Conservation (phyloP, 2,888 invertebrate species). For the Plebejus argus region DNA sequence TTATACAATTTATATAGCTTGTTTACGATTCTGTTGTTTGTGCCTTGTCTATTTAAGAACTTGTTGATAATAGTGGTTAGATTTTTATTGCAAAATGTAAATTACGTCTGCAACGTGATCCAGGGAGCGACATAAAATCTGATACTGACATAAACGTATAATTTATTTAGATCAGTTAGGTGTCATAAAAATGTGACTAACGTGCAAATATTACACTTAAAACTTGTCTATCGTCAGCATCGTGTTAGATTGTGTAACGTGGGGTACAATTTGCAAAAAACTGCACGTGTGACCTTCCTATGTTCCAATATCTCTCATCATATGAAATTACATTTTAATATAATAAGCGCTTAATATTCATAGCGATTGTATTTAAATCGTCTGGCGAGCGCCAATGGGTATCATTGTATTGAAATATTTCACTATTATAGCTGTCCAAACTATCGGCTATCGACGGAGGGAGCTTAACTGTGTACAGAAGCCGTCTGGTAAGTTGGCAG, state of each 20-base stretch:
- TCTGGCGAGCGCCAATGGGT: neutral
- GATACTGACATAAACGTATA: neutral
- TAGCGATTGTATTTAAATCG: neutral
- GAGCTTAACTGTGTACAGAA: constrained; percentile 48
- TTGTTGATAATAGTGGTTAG: neutral
- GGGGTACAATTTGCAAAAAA: neutral
- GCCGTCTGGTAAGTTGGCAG: constrained; percentile 53
- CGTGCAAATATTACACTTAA: neutral
- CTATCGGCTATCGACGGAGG: constrained; percentile 39
- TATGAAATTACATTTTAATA: constrained; percentile 17
- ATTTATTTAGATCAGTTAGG: neutral
- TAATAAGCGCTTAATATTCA: constrained; percentile 15
- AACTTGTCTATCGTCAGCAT: neutral
- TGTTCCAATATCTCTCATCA: neutral
- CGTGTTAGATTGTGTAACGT: neutral
- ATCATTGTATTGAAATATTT: constrained; percentile 29
- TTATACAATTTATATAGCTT: constrained; percentile 11
- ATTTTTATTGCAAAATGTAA: constrained; percentile 6
- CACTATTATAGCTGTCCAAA: constrained; percentile 8
- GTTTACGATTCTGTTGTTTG: constrained; percentile 22
- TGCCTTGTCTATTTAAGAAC: constrained; percentile 1
- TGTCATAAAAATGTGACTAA: neutral
- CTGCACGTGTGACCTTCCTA: constrained; percentile 2
- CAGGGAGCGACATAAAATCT: neutral
- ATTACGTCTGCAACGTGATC: neutral